Evolutionary conservation across 2,888 invertebrate species (phyloP).

Genomic region (Sphaerophoria taeniata): DNA sequence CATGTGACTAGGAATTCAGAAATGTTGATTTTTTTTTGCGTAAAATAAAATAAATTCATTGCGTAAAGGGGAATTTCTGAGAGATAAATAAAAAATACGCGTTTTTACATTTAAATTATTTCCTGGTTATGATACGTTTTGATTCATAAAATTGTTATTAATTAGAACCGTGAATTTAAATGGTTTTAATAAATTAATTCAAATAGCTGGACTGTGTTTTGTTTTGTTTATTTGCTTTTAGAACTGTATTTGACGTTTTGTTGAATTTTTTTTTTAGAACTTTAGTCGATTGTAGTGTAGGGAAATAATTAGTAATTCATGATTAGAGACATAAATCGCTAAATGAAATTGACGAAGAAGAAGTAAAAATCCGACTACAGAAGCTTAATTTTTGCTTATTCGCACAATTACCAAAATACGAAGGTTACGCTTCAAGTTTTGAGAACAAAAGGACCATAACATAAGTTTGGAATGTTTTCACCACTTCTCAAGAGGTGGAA

Average conservation of each 20-base stretch:
- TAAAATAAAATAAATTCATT: slow-evolving; percentile 18
- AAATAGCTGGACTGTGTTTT: slow-evolving; percentile 1
- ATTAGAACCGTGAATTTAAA: neutral
- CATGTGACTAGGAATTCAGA: neutral
- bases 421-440: no score
- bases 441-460: no score
- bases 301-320: slow-evolving; percentile 21
- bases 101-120: slow-evolving; percentile 29
- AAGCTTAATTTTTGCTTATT: no score
- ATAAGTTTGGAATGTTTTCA: no score
- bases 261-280: neutral
- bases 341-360: no score
- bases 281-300: neutral
- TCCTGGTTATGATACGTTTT: slow-evolving; percentile 7
- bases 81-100: neutral
- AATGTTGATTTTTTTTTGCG: slow-evolving; percentile 9
- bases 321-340: neutral
- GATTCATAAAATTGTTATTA: slow-evolving; percentile 13
- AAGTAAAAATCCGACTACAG: no score
- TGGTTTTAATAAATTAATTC: slow-evolving; percentile 5
- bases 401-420: no score
- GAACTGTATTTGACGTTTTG: neutral
- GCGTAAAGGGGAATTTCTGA: neutral
- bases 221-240: neutral
- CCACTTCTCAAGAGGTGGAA: no score